These are phyloP conservation scores for Sesia bembeciformis DNA, from an alignment of 2,888 invertebrate species.

Conservation along the genomic window DNA sequence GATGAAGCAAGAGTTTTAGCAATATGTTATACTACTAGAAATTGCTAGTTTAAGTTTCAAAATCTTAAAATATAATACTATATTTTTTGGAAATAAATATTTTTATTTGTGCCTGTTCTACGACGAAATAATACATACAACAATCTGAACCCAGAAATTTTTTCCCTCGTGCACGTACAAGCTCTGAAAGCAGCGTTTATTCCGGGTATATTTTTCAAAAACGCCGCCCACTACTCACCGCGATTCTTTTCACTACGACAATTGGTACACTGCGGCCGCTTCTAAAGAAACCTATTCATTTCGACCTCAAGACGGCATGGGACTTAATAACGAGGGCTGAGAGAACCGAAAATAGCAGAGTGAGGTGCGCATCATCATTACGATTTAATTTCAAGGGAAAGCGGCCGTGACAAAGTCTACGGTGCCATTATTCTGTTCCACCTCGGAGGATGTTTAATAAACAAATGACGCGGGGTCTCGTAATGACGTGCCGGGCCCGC, in stretches of 20 bases:
- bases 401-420: slow-evolving; percentile 66
- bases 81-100: too few relatives aligned
- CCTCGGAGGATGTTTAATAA: slow-evolving; percentile 69
- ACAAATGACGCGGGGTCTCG: slow-evolving; percentile 66
- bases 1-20: too few relatives aligned
- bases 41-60: too few relatives aligned
- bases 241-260: slow-evolving; percentile 62
- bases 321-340: slow-evolving; percentile 56
- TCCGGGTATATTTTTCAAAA: slow-evolving; percentile 17
- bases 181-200: neutral
- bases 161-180: neutral
- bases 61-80: too few relatives aligned
- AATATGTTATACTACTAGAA: too few relatives aligned
- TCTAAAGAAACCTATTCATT: slow-evolving; percentile 66
- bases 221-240: slow-evolving; percentile 40
- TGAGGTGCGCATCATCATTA: slow-evolving; percentile 65
- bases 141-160: too few relatives aligned
- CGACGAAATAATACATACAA: too few relatives aligned
- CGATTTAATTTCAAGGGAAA: slow-evolving; percentile 69
- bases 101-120: too few relatives aligned
- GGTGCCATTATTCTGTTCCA: slow-evolving; percentile 66
- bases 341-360: slow-evolving; percentile 44
- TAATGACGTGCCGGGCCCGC: slow-evolving; percentile 52
- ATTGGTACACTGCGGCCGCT: slow-evolving; percentile 49
- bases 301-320: slow-evolving; percentile 61